Evolutionary conservation across 1,140 invertebrate genomes (phyloP).

Genomic region (Diuraphis noxia): DNA sequence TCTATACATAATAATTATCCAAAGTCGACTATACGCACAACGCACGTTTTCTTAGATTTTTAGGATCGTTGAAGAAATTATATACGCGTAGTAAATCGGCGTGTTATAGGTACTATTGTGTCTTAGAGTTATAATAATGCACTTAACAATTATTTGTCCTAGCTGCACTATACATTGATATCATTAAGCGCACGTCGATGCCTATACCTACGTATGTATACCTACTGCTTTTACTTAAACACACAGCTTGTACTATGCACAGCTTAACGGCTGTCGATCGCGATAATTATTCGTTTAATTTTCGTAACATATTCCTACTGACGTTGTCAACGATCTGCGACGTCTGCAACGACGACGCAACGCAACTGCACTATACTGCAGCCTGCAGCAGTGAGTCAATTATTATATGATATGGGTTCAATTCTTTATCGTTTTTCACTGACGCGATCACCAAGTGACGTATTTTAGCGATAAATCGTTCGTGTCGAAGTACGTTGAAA

Average conservation of each 20-base stretch:
- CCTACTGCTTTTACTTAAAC: neutral
- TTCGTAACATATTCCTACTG: neutral
- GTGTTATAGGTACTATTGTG: no score
- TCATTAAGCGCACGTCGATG: neutral
- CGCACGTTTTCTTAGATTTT: no score
- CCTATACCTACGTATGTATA: no score
- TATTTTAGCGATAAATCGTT: neutral
- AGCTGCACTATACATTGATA: neutral
- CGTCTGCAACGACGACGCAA: neutral
- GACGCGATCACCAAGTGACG: neutral
- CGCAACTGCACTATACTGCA: neutral
- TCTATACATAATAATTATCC: no score
- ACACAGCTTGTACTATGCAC: neutral
- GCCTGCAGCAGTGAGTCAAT: neutral
- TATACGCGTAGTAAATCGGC: no score
- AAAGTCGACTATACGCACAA: no score
- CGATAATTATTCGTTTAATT: neutral
- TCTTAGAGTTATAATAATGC: no score
- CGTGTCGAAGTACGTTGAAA: no score
- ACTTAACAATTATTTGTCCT: no score
- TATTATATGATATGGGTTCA: neutral
- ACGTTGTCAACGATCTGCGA: neutral
- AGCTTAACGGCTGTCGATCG: neutral
- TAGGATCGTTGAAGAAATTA: no score
- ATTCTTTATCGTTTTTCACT: neutral